phyloP scores from a whole-genome alignment of 2,797 vertebrate genomes.

The Gallinago stenura region DNA sequence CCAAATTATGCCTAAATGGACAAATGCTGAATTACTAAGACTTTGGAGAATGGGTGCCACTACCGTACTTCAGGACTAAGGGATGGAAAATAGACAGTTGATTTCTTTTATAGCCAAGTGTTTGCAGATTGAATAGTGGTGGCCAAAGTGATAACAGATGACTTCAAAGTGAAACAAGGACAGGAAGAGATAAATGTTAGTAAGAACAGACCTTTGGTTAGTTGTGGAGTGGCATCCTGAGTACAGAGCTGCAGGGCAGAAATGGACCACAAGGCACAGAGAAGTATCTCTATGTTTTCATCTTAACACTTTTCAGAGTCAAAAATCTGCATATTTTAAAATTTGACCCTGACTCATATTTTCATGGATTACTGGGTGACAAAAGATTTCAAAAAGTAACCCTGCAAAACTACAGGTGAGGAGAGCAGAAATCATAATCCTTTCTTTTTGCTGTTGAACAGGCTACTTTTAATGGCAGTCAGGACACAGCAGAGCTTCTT shows the following conservation, averaged over 20 bases:
- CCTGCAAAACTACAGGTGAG: not conserved
- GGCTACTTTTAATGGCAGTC: not conserved
- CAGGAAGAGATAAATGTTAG: not conserved
- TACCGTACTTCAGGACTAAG: not conserved
- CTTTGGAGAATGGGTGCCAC: not conserved
- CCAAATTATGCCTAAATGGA: not conserved
- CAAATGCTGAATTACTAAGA: not conserved
- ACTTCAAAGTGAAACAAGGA: not conserved
- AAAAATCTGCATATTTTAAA: not conserved
- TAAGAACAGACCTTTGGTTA: not conserved
- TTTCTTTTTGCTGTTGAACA: not conserved
- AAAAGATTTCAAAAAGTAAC: not conserved
- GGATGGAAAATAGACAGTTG: not conserved
- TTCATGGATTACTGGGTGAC: not conserved
- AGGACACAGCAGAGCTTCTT: not conserved
- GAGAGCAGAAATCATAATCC: not conserved
- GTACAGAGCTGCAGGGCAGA: not conserved
- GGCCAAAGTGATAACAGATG: not conserved
- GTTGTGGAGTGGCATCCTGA: not conserved
- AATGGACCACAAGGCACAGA: rapidly evolving
- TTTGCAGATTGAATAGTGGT: not conserved
- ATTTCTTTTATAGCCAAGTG: not conserved
- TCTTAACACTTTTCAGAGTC: not conserved
- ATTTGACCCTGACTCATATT: not conserved
- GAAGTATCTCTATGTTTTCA: not conserved